phyloP scores from a whole-genome alignment of 2,888 invertebrate species.

The Cheilosia vulpina region DNA sequence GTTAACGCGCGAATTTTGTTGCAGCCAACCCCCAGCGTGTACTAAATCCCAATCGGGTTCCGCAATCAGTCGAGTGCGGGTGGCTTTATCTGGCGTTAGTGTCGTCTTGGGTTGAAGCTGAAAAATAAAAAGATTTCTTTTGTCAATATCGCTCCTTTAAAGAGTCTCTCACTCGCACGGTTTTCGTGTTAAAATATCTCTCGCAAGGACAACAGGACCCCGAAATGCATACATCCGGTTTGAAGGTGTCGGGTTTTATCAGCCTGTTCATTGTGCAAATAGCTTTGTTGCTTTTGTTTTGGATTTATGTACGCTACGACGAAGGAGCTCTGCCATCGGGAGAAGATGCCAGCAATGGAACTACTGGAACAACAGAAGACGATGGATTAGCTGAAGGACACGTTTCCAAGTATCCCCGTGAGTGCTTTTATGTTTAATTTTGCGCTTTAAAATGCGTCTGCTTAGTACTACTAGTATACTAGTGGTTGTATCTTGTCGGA shows the following conservation, averaged over 20 bases:
- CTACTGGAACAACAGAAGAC: constrained; percentile 77
- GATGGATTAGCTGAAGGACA: constrained; percentile 81
- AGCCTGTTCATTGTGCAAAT: constrained; percentile 84
- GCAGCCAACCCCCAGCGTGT: constrained; percentile 26
- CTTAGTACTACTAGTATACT: constrained; percentile 75
- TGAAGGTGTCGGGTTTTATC: constrained; percentile 83
- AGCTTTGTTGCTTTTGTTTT: constrained; percentile 84
- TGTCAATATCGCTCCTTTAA: constrained; percentile 10
- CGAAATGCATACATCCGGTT: constrained; percentile 81
- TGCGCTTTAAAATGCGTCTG: constrained; percentile 78
- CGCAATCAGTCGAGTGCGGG: constrained; percentile 69
- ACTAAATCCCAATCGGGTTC: constrained; percentile 62
- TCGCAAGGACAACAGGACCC: constrained; percentile 45
- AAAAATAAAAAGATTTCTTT: not conserved
- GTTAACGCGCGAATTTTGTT: constrained; percentile 35
- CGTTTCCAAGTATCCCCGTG: constrained; percentile 83
- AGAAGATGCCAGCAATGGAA: constrained; percentile 42
- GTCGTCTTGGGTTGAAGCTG: not conserved
- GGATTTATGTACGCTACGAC: constrained; percentile 84
- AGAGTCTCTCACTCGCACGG: constrained; percentile 2
- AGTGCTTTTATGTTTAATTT: constrained; percentile 80
- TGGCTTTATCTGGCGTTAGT: constrained; percentile 32
- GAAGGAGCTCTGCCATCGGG: constrained; percentile 80
- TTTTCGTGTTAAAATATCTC: constrained; percentile 23
- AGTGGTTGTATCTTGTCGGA: constrained; percentile 78